Percentiles rank a stretch among this genome's conserved stretches.
Evolutionary conservation across 1,140 invertebrate genomes (phyloP).

Genomic region (Bombyx mandarina): DNA sequence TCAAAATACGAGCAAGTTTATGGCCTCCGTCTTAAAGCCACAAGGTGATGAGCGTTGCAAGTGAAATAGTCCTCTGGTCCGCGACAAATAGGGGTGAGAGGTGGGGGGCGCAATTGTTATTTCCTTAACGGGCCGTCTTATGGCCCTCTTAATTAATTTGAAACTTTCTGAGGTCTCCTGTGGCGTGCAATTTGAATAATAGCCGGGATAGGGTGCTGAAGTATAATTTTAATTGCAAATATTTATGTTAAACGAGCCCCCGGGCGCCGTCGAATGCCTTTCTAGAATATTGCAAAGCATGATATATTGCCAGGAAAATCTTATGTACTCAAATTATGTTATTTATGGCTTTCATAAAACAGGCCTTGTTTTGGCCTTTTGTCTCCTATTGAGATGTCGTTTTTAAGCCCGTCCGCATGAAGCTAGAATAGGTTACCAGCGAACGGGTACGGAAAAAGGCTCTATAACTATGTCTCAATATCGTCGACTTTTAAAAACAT

Average conservation of each 20-base stretch:
- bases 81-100: slow-evolving; percentile 57
- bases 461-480: too few species aligned
- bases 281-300: slow-evolving; percentile 49
- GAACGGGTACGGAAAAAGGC: too few species aligned
- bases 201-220: slow-evolving; percentile 56
- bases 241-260: slow-evolving; percentile 64
- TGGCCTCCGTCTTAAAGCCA: slow-evolving; percentile 33
- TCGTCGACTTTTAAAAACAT: too few species aligned
- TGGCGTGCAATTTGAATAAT: slow-evolving; percentile 69
- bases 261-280: slow-evolving; percentile 29
- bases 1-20: slow-evolving; percentile 29
- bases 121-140: slow-evolving; percentile 69
- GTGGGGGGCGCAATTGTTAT: slow-evolving; percentile 52
- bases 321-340: slow-evolving; percentile 16
- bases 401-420: too few species aligned
- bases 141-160: slow-evolving; percentile 70
- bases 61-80: slow-evolving; percentile 47
- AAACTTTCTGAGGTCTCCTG: slow-evolving; percentile 68
- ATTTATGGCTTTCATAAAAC: slow-evolving; percentile 14
- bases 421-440: too few species aligned
- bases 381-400: too few species aligned
- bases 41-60: slow-evolving; percentile 39
- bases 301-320: slow-evolving; percentile 40
- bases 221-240: slow-evolving; percentile 71
- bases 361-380: slow-evolving; percentile 6